These are phyloP conservation scores for Asarcornis scutulata DNA, from an alignment of 2,113 vertebrate genomes.

Conservation along the genomic window DNA sequence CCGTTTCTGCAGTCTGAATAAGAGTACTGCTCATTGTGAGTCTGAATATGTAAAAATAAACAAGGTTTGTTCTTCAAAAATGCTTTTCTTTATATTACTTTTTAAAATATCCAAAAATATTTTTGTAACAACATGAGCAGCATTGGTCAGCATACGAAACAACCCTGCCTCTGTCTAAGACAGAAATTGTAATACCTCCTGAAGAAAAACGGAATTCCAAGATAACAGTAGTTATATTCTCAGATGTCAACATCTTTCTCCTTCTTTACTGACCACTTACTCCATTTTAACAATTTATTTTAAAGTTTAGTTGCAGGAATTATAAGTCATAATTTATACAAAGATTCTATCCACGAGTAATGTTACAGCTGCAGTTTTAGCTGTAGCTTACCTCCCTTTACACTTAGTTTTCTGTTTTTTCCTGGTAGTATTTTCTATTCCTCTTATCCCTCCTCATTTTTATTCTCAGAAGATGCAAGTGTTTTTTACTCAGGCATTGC, in stretches of 20 bases:
- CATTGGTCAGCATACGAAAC: not conserved
- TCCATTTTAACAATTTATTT: not conserved
- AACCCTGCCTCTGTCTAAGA: not conserved
- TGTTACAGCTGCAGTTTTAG: conserved; percentile 30
- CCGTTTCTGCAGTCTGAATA: not conserved
- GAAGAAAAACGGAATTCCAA: not conserved
- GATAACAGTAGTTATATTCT: not conserved
- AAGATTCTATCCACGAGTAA: conserved; percentile 4
- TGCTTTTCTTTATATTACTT: not conserved
- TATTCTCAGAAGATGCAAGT: conserved; percentile 29
- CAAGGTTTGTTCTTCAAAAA: not conserved
- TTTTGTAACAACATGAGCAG: not conserved
- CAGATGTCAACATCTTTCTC: not conserved
- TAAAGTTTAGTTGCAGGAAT: conserved; percentile 45
- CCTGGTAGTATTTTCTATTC: not conserved
- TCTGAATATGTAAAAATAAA: not conserved
- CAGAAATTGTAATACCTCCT: not conserved
- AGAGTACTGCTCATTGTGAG: not conserved
- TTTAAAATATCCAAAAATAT: not conserved
- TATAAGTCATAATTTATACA: not conserved
- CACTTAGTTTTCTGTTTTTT: conserved; percentile 51
- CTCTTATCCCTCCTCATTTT: conserved; percentile 18
- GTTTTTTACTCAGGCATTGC: conserved; percentile 26
- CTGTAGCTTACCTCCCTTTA: conserved; percentile 49
- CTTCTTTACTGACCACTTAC: not conserved